Evolutionary conservation across 2,888 invertebrate genomes (phyloP).

Genomic region (Acrobasis suavella): DNA sequence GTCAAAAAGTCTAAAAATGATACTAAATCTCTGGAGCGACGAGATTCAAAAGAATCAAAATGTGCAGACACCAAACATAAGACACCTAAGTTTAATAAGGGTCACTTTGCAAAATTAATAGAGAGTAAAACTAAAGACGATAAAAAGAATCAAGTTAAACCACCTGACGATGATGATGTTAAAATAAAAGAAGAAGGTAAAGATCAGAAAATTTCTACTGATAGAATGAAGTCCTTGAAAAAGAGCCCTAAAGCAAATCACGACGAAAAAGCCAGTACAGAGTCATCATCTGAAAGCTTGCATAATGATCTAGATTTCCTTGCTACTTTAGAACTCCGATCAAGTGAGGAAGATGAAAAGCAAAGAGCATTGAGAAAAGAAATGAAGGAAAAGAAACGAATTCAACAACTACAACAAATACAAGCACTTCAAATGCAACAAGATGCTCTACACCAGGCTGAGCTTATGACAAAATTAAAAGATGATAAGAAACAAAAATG

Average conservation of each 20-base stretch:
- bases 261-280: conserved; percentile 50
- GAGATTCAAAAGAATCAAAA: conserved; percentile 87
- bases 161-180: conserved; percentile 69
- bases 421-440: conserved; percentile 78
- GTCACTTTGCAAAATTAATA: conserved; percentile 80
- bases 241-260: conserved; percentile 54
- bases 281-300: conserved; percentile 54
- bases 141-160: conserved; percentile 80
- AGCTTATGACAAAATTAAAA: conserved; percentile 63
- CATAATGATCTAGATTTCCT: conserved; percentile 83
- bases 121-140: conserved; percentile 84
- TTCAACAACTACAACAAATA: conserved; percentile 76
- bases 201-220: conserved; percentile 42
- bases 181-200: conserved; percentile 61
- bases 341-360: conserved; percentile 83
- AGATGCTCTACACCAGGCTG: conserved; percentile 68
- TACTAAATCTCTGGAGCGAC: conserved; percentile 80
- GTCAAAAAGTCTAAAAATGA: conserved; percentile 84
- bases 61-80: conserved; percentile 63
- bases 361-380: conserved; percentile 80
- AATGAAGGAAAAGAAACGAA: conserved; percentile 81
- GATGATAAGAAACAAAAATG: conserved; percentile 68
- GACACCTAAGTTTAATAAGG: conserved; percentile 82
- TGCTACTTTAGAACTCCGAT: conserved; percentile 80
- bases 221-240: conserved; percentile 54